Evolutionary conservation across 2,113 vertebrate genomes (phyloP).

Genomic region (Mus musculus): GRCm39 chr5:81156001-81156500

Average conservation of each 20-base stretch:
- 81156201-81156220: not conserved
- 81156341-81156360: not conserved
- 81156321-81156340: not conserved
- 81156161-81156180: not conserved
- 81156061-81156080: not conserved
- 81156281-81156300: not conserved
- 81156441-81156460: not conserved
- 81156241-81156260: not conserved
- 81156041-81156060: slow-evolving; percentile 3
- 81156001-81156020: not conserved
- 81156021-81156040: not conserved
- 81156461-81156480: not conserved
- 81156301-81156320: not conserved
- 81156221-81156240: not conserved
- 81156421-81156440: not conserved
- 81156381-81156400: not conserved
- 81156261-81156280: slow-evolving; percentile 16
- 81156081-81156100: not conserved
- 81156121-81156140: not conserved
- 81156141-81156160: not conserved
- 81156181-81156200: not conserved
- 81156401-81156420: slow-evolving; percentile 26
- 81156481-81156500: slow-evolving; percentile 5
- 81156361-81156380: not conserved
- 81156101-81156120: not conserved